Base-by-base conservation (phyloP, 2,888 invertebrate genomes). In the Drosophila lacicola region DNA sequence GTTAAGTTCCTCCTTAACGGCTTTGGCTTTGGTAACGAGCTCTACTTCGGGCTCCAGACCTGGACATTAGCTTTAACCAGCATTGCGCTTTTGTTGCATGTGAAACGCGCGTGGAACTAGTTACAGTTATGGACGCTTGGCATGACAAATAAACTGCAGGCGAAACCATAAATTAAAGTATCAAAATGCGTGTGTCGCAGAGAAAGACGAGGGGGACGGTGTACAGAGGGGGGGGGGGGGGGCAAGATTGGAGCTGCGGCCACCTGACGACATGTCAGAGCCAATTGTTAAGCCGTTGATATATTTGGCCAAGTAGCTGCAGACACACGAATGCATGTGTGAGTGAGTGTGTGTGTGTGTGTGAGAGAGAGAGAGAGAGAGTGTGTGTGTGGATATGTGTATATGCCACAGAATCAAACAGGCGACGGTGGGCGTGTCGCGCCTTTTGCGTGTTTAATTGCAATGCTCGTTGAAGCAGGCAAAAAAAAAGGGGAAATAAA, bases 281-380 rank as follows among this genome's bases (percentile, higher is more conserved):
- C 67, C 82, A 80, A 87, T 85, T 85, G 85, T 87, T 83, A 85
- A 85, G 85, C 88, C 82, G 67, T 80, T 85, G 88, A 85, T 85
- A 80, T 87, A 84, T 82, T 80, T 66, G 39, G 53, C 66, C 49
- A 57, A 67, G 63, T 55, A 64, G 50, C 42, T 21, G 29, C 29
- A 8, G 29, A 46, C 46, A 56, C 41, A 41, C 19, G 13, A 37
- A 21, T 49, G 14, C 14, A 37, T 44, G 50, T 45, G 56, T 33
- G 10, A 19, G 39, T 39, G 36, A 11, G 13, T 17, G 3, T 19
- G 14, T 46, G 36, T 54, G 19, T 46, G 33, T 49, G 19, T 45
- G 9, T 66, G 46, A 39, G 36, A 46, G 25, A 5, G 17, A 17
- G 46, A 45, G 36, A 46, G 25, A 2, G 17, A 17, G 8, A 2